phyloP scores from a whole-genome alignment of 2,888 invertebrate genomes.

The Drosophila austrosaltans region DNA sequence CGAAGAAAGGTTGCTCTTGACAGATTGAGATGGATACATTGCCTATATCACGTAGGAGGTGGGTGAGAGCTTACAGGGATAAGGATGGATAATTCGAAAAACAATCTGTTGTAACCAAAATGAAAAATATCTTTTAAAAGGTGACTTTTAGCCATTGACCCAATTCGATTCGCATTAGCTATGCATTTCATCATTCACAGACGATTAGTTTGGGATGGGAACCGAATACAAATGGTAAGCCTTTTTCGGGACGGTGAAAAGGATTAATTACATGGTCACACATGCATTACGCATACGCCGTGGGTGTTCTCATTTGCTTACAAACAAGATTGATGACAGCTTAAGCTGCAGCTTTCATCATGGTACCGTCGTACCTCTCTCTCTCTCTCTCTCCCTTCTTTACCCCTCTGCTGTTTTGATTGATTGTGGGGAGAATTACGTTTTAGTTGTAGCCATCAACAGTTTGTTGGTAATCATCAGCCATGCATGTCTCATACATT shows the following conservation, averaged over 20 bases:
- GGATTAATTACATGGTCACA: constrained; percentile 56
- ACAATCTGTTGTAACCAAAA: too few relatives aligned
- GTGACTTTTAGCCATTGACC: neutral
- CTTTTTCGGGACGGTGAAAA: neutral
- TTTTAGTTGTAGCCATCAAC: constrained; percentile 15
- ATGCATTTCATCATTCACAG: constrained; percentile 44
- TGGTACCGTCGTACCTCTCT: too few relatives aligned
- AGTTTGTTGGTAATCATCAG: constrained; percentile 38
- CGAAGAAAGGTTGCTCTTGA: too few relatives aligned
- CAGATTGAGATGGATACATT: too few relatives aligned
- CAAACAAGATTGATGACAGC: constrained; percentile 66
- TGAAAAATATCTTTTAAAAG: too few relatives aligned
- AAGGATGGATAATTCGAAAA: too few relatives aligned
- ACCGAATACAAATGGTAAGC: too few relatives aligned
- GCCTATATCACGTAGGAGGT: too few relatives aligned
- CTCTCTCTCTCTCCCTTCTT: too few relatives aligned
- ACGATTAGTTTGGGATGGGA: constrained; percentile 54
- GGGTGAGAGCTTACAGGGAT: too few relatives aligned
- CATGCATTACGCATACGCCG: constrained; percentile 57
- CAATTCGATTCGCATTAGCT: neutral
- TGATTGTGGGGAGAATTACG: constrained; percentile 32
- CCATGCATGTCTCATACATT: constrained; percentile 37
- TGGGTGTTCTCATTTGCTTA: constrained; percentile 22
- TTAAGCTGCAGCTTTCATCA: neutral
- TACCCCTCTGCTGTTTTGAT: constrained; percentile 32